Base-by-base conservation (phyloP, 2,888 invertebrate genomes). In the Stenichneumon culpator region DNA sequence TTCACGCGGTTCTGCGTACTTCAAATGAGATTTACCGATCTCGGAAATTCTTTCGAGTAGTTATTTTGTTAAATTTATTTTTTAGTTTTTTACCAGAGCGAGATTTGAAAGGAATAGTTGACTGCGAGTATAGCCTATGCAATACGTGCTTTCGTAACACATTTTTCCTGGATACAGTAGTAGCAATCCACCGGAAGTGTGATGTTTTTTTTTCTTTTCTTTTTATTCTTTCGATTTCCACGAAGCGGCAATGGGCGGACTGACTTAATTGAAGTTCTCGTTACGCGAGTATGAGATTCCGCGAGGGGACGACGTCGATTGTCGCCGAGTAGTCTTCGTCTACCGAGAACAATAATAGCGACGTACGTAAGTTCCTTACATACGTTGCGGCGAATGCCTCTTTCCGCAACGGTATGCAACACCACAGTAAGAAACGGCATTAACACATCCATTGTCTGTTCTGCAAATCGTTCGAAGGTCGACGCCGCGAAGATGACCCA, bases 241-340 rank as follows among this genome's bases (percentile, higher is more conserved):
- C 72, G 79, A 80, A 80, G 67, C 28, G 60, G 60, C 28, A 32
- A 63, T 36, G 52, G 60, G 63, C n/a, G 67, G 36, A 36, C 39
- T 14, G 65, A 19, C 54, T 65, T 72, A 73, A 80, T 73, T 72
- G 65, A 80, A 54, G 65, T 80, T 80, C 79, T 73, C 73, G 79
- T 73, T 73, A 67, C 63, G 36, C 79, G 79, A 67, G 79, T 52
- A 67, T 63, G 60, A 65, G 73, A 73, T 80, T 80, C 67, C 79
- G 25, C 44, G 19, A n/a, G 52, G 73, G 36, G 19, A 63, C 73
- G 54, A 39, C 50, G 60, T n/a, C 28, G 69, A 79, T 73, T 67
- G 57, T 73, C 79, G 79, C 73, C 72, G 44, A 73, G 44, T 57
- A 54, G 52, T 69, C 73, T 72, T 80, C 73, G 73, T 67, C 39